These are phyloP conservation scores for Bellardia bayeri DNA, from an alignment of 2,888 invertebrate genomes.

Conservation along the genomic window DNA sequence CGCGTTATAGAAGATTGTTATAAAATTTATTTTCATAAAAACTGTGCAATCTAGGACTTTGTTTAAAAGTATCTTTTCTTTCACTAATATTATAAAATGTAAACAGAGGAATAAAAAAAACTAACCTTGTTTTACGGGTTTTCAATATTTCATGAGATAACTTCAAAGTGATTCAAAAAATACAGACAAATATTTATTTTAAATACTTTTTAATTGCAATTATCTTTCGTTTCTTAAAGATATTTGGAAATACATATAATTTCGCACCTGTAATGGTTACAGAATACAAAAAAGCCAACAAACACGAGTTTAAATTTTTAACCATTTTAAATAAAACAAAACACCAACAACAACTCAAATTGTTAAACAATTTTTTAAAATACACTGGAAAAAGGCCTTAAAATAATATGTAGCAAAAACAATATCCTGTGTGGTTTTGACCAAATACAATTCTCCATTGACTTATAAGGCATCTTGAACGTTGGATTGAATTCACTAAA, in stretches of 20 bases:
- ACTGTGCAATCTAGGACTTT: too few relatives aligned
- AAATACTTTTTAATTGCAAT: background rate
- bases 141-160: too few relatives aligned
- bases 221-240: conserved; percentile 6
- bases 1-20: too few relatives aligned
- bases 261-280: conserved; percentile 59
- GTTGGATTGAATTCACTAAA: background rate
- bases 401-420: background rate
- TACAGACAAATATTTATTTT: background rate
- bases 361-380: background rate
- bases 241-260: conserved; percentile 53
- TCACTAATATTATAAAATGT: too few relatives aligned
- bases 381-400: background rate
- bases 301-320: conserved; percentile 48
- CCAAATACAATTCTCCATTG: background rate
- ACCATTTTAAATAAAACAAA: conserved; percentile 27
- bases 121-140: too few relatives aligned
- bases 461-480: conserved; percentile 42
- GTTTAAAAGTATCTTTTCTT: too few relatives aligned
- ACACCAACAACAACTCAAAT: background rate
- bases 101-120: too few relatives aligned
- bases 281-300: conserved; percentile 6
- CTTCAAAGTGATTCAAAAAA: too few relatives aligned
- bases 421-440: background rate
- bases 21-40: too few relatives aligned